These are phyloP conservation scores for Rhyacichthys aspro DNA, from an alignment of 2,797 vertebrate species.

Conservation along the genomic window DNA sequence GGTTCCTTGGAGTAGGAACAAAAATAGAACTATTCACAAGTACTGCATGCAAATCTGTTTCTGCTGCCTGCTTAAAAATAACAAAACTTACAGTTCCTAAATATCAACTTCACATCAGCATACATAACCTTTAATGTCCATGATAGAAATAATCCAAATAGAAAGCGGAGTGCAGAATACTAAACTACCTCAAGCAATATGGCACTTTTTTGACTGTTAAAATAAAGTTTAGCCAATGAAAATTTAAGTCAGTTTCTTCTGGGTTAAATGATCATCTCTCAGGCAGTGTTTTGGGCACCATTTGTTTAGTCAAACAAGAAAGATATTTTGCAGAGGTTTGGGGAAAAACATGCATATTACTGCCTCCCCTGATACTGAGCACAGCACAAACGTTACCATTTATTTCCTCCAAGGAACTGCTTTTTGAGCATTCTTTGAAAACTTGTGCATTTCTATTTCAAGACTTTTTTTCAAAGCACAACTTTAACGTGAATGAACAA, in stretches of 20 bases:
- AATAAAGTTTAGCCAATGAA: too few relatives aligned
- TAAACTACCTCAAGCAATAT: too few relatives aligned
- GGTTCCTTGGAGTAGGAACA: slow-evolving; percentile 5
- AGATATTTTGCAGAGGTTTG: neutral
- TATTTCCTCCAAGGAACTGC: slow-evolving; percentile 23
- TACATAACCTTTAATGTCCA: neutral
- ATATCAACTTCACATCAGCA: neutral
- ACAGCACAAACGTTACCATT: slow-evolving; percentile 27
- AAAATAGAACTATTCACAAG: slow-evolving; percentile 1
- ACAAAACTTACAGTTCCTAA: neutral
- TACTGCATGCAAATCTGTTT: slow-evolving; percentile 5
- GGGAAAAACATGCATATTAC: slow-evolving; percentile 20
- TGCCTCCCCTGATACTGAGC: slow-evolving; percentile 34
- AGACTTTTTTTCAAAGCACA: slow-evolving; percentile 50
- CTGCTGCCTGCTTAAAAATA: neutral
- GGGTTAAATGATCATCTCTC: neutral
- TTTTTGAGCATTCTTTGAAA: slow-evolving; percentile 40
- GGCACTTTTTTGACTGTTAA: too few relatives aligned
- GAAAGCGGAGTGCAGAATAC: too few relatives aligned
- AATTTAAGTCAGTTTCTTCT: too few relatives aligned
- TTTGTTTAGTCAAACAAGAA: slow-evolving; percentile 5
- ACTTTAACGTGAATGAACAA: slow-evolving; percentile 53
- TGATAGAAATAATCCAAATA: neutral
- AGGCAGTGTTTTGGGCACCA: neutral
- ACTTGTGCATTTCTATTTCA: slow-evolving; percentile 41